phyloP scores from a whole-genome alignment of 2,888 invertebrate genomes.

The Leptinotarsa tumamoca region DNA sequence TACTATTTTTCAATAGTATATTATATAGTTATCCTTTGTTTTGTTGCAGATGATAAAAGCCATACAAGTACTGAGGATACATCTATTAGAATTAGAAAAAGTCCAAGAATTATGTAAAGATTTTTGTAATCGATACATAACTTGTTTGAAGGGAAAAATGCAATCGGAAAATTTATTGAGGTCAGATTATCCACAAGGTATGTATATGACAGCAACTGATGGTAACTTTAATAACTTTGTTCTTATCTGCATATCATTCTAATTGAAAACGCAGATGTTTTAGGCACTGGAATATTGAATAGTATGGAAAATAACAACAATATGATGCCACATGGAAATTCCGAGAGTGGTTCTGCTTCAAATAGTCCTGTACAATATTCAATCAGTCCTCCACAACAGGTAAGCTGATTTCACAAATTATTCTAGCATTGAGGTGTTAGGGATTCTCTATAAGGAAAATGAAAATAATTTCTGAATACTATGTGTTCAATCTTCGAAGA shows the following conservation, averaged over 20 bases:
- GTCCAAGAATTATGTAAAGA: conserved; percentile 95
- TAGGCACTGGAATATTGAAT: conserved; percentile 67
- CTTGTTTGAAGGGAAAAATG: conserved; percentile 91
- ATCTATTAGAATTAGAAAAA: conserved; percentile 91
- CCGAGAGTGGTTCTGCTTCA: conserved; percentile 67
- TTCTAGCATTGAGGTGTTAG: not conserved
- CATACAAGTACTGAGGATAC: conserved; percentile 91
- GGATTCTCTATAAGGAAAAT: no score
- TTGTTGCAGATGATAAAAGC: conserved; percentile 82
- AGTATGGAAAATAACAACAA: conserved; percentile 66
- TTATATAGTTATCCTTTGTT: not conserved
- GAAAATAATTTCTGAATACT: no score
- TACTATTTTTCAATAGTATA: no score
- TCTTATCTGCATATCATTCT: conserved; percentile 10
- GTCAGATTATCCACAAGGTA: conserved; percentile 81
- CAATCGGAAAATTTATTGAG: conserved; percentile 87
- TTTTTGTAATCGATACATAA: conserved; percentile 93
- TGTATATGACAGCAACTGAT: conserved; percentile 14
- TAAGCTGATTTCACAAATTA: conserved; percentile 47
- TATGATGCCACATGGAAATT: conserved; percentile 65
- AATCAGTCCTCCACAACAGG: conserved; percentile 64
- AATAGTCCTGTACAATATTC: conserved; percentile 67
- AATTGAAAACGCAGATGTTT: conserved; percentile 52
- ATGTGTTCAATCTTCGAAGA: no score
- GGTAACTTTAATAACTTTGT: not conserved